These are phyloP conservation scores for Bovichtus variegatus DNA, from an alignment of 2,797 vertebrate genomes.

Conservation along the genomic window DNA sequence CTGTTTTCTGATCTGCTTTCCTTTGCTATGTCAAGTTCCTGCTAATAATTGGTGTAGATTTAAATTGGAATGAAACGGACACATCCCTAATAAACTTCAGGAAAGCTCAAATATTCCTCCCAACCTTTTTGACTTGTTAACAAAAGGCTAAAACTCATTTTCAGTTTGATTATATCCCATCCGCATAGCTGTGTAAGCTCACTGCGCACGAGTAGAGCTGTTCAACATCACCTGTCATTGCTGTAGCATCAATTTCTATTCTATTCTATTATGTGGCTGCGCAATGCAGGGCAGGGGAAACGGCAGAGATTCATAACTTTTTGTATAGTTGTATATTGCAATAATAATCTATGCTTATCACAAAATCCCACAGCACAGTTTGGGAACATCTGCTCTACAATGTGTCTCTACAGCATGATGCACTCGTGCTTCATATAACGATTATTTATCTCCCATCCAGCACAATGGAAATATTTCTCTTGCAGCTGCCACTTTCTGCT, in stretches of 20 bases:
- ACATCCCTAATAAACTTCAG: not conserved
- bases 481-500: slow-evolving; percentile 31
- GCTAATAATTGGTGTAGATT: not conserved
- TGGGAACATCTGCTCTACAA: too few species aligned
- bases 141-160: not conserved
- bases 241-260: not conserved
- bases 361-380: too few species aligned
- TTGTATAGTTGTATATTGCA: too few species aligned
- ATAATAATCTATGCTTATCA: too few species aligned
- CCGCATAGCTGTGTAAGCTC: not conserved
- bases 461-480: not conserved
- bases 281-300: too few species aligned
- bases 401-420: not conserved
- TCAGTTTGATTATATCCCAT: not conserved
- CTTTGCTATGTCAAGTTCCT: not conserved
- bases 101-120: not conserved
- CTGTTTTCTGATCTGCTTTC: not conserved
- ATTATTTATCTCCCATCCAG: slow-evolving; percentile 8
- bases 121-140: not conserved
- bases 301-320: too few species aligned
- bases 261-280: not conserved
- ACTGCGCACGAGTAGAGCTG: not conserved
- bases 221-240: not conserved
- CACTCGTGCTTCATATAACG: not conserved
- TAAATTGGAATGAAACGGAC: not conserved